These are phyloP conservation scores for Scolopax bukidnonensis DNA, from an alignment of 2,797 vertebrate species.

Conservation along the genomic window DNA sequence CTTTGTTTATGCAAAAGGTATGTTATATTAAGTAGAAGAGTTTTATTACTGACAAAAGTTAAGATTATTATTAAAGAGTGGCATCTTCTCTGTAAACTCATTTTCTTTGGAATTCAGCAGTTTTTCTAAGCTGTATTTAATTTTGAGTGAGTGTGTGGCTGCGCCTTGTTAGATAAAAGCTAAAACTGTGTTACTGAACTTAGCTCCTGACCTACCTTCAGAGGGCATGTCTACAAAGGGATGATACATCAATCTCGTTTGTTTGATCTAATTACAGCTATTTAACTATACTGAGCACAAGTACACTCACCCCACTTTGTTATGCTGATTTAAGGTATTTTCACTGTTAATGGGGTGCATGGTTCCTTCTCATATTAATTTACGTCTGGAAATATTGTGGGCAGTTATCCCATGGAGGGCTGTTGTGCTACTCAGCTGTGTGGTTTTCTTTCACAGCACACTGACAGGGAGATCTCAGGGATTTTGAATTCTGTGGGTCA, in stretches of 20 bases:
- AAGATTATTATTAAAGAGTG: neutral
- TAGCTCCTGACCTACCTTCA: constrained; percentile 62
- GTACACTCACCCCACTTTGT: constrained; percentile 54
- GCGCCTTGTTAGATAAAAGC: constrained; percentile 52
- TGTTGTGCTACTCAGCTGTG: neutral
- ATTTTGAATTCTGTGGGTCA: neutral
- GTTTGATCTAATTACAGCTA: constrained; percentile 70
- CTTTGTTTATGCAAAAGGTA: neutral
- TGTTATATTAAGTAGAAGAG: neutral
- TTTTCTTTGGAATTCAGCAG: neutral
- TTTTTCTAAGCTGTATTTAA: constrained; percentile 1
- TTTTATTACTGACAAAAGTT: neutral
- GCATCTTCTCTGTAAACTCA: neutral
- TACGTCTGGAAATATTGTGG: neutral
- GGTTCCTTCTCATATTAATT: constrained; percentile 16
- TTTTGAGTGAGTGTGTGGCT: neutral
- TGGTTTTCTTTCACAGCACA: neutral
- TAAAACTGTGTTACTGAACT: constrained; percentile 49
- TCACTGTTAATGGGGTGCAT: constrained; percentile 30
- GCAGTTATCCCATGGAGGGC: neutral
- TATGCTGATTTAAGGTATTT: constrained; percentile 66
- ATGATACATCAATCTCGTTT: constrained; percentile 21
- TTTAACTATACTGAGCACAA: constrained; percentile 46
- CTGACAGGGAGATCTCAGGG: constrained; percentile 6
- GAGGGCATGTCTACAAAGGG: constrained; percentile 62